These are phyloP conservation scores for Halictus rubicundus DNA, from an alignment of 1,140 invertebrate genomes.

Conservation along the genomic window DNA sequence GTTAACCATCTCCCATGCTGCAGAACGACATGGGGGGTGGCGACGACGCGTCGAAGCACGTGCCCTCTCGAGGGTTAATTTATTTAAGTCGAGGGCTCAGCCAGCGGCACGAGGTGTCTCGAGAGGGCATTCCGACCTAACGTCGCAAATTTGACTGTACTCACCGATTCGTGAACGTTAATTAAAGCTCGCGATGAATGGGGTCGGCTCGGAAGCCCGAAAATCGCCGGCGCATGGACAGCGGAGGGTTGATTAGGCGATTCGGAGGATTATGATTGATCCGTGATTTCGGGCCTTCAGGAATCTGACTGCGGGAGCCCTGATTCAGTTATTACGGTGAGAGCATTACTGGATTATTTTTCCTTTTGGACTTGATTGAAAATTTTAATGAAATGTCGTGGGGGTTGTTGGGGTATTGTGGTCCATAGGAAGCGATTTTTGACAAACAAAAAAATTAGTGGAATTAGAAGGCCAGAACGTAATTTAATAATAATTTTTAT, in stretches of 20 bases:
- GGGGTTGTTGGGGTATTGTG: too few species aligned
- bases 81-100: conserved; percentile 20
- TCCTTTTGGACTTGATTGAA: too few species aligned
- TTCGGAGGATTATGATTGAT: too few species aligned
- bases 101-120: conserved; percentile 26
- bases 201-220: neutral
- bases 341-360: too few species aligned
- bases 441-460: too few species aligned
- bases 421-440: too few species aligned
- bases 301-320: too few species aligned
- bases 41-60: conserved; percentile 26
- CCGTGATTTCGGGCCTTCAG: too few species aligned
- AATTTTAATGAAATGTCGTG: too few species aligned
- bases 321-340: too few species aligned
- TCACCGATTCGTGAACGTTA: conserved; percentile 16
- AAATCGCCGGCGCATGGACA: neutral
- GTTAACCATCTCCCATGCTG: conserved; percentile 26
- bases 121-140: conserved; percentile 5
- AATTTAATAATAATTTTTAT: too few species aligned
- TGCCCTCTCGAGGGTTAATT: conserved; percentile 40
- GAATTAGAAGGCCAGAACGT: too few species aligned
- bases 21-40: neutral
- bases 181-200: conserved; percentile 11
- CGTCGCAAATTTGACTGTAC: neutral
- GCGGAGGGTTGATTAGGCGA: neutral